phyloP scores from a whole-genome alignment of 1,140 invertebrate genomes.

The Microplitis demolitor region DNA sequence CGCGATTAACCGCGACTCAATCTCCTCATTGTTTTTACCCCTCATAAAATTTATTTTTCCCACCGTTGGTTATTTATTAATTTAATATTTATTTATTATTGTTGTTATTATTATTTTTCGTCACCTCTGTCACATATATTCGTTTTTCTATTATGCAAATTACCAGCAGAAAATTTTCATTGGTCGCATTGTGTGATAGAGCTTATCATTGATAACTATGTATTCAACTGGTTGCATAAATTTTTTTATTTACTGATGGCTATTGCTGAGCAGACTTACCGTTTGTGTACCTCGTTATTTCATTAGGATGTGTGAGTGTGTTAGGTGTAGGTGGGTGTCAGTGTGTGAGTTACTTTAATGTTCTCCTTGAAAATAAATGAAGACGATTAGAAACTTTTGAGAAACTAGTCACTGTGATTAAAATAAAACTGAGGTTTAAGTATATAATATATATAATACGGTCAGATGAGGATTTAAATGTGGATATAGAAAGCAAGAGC shows the following conservation, averaged over 20 bases:
- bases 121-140: background rate
- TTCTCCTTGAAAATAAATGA: too few relatives aligned
- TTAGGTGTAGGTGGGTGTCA: too few relatives aligned
- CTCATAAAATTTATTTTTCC: background rate
- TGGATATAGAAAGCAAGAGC: background rate
- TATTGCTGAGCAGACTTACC: too few relatives aligned
- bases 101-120: background rate
- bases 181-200: background rate
- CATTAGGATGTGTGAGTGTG: too few relatives aligned
- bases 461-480: background rate
- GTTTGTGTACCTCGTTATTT: too few relatives aligned
- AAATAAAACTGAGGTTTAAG: background rate
- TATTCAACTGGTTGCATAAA: background rate
- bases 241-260: too few relatives aligned
- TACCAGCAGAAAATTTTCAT: background rate
- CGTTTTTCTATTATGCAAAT: background rate
- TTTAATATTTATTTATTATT: background rate
- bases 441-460: background rate
- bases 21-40: slow-evolving; percentile 10
- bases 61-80: too few relatives aligned
- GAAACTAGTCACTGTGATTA: background rate
- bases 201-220: background rate
- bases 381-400: too few relatives aligned
- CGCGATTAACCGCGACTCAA: slow-evolving; percentile 18
- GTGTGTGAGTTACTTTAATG: too few relatives aligned